A percentile compares a stretch with the other conserved stretches of the same genome.
These are phyloP conservation scores for Tuta absoluta DNA, from an alignment of 2,888 invertebrate species.

Conservation along the genomic window DNA sequence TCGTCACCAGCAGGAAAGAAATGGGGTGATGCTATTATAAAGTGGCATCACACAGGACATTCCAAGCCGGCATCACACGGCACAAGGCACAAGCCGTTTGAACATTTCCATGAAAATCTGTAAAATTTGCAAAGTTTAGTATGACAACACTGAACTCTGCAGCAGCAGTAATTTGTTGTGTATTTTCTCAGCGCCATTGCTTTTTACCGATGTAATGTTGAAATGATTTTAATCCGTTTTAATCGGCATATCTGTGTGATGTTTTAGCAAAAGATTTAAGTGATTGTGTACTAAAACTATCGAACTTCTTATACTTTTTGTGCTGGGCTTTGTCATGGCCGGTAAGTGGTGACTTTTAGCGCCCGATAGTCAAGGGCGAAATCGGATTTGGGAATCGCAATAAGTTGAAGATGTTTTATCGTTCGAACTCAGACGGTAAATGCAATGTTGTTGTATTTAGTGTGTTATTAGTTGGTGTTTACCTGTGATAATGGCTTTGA, in stretches of 20 bases:
- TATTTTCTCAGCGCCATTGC: slow-evolving; percentile 80
- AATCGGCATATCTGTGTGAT: slow-evolving; percentile 80
- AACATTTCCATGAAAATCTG: too few relatives aligned
- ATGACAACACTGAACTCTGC: slow-evolving; percentile 71
- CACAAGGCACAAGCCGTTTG: too few relatives aligned
- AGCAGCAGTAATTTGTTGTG: slow-evolving; percentile 76
- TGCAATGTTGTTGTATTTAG: slow-evolving; percentile 80
- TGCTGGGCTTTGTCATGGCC: slow-evolving; percentile 88
- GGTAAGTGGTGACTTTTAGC: slow-evolving; percentile 86
- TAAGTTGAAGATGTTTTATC: slow-evolving; percentile 82
- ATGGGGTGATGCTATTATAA: too few relatives aligned
- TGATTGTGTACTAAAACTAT: slow-evolving; percentile 79
- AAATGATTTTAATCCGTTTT: slow-evolving; percentile 83
- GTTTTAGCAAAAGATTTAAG: slow-evolving; percentile 77
- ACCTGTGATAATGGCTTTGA: slow-evolving; percentile 66
- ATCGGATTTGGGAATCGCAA: slow-evolving; percentile 80
- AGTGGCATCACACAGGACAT: too few relatives aligned
- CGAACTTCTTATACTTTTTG: slow-evolving; percentile 78
- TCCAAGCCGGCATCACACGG: too few relatives aligned
- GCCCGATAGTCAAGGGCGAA: slow-evolving; percentile 81
- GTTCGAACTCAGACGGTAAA: slow-evolving; percentile 82
- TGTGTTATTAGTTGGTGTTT: slow-evolving; percentile 77
- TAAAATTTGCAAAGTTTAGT: slow-evolving; percentile 34
- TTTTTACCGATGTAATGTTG: slow-evolving; percentile 80
- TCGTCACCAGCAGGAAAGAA: too few relatives aligned